phyloP scores from a whole-genome alignment of 2,113 vertebrate species.

The Serilophus lunatus region DNA sequence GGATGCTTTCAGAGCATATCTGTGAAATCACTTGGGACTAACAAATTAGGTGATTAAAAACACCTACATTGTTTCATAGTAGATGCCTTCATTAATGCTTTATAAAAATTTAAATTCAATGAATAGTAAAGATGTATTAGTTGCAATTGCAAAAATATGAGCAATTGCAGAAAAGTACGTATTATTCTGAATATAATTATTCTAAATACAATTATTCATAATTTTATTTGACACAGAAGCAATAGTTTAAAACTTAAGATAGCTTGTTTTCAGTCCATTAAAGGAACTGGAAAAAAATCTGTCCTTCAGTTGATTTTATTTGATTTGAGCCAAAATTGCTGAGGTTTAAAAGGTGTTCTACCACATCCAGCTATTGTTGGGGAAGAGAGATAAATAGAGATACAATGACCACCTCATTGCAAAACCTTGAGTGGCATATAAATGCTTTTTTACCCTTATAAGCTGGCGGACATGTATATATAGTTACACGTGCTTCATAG shows the following conservation, averaged over 20 bases:
- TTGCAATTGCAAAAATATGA: neutral
- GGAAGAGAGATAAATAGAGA: neutral
- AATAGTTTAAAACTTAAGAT: neutral
- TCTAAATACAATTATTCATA: neutral
- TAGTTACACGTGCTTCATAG: accelerated
- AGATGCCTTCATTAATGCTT: neutral
- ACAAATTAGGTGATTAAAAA: neutral
- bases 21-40: neutral
- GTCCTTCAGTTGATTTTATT: neutral
- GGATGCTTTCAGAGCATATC: neutral
- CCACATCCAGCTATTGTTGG: neutral
- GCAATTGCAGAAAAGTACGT: neutral
- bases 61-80: neutral
- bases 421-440: neutral
- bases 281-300: neutral
- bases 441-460: neutral
- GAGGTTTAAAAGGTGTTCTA: neutral
- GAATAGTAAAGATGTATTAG: neutral
- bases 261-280: neutral
- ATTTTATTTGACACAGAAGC: neutral
- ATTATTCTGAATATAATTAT: neutral
- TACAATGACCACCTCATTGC: neutral
- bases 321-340: neutral
- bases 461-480: accelerated
- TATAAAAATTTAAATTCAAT: neutral